Evolutionary conservation across 2,797 vertebrate species (phyloP), one percentile per base, ranked within the genome.

Genomic region (Cossypha dichroa): DNA sequence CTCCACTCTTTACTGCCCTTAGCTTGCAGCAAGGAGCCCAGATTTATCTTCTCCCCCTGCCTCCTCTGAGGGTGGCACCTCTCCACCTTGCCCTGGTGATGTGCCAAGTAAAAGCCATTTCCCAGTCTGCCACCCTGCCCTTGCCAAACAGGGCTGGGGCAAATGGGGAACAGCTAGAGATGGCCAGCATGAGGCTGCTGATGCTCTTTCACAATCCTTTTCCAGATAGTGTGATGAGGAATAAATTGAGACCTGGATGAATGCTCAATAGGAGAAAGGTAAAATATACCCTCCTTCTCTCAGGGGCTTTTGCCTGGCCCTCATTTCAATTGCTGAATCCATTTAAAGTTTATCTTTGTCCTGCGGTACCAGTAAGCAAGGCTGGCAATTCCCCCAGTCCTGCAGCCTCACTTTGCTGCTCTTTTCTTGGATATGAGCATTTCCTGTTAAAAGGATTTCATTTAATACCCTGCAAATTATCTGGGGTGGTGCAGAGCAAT

Each of bases 401-500:
- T 11, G 18, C 72, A 84, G 56, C 77, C 36, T 80, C 55, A 29
- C 58, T 91, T 79, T 63, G 70, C 78, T 96, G 59, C 54, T 73
- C 58, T 80, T 85, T 88, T 80, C 72, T 94, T 67, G 52, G 58
- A 67, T 79, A 59, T 6, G 3, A 97, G 52, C n/a, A 0, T 93
- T 92, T 93, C 62, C 81, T 63, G 76, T 79, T 96, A 93, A 94
- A 96, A 95, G 91, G 90, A 96, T 95, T 94, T 81, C 45, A 70
- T 91, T 96, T 97, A 95, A 96, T 95, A 94, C 76, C 83, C 85
- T 95, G 91, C n/a, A 94, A 97, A 97, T 97, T 96, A 96, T 95
- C 94, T 83, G 41, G 87, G 84, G 67, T 85, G 93, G 69, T 95
- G 95, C 83, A 92, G 75, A 94, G 67, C 34, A 54, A 97, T 96